These are phyloP conservation scores for Amphipyra berbera DNA, from an alignment of 2,888 invertebrate genomes.

Conservation along the genomic window DNA sequence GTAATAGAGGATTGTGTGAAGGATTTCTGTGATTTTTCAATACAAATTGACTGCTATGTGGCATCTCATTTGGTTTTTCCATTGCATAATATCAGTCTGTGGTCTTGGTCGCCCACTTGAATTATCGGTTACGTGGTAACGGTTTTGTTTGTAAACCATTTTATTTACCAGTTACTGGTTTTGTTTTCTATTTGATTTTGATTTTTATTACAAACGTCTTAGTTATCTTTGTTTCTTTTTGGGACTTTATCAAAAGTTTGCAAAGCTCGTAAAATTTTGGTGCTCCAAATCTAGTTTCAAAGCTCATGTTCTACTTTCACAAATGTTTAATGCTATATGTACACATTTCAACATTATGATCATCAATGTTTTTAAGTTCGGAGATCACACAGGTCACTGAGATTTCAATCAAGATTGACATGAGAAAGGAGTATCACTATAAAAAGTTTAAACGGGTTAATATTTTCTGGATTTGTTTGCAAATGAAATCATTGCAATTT, in stretches of 20 bases:
- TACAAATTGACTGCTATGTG: conserved; percentile 59
- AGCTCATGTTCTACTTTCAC: conserved; percentile 27
- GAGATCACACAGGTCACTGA: conserved; percentile 22
- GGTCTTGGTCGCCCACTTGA: conserved; percentile 69
- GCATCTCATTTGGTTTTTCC: conserved; percentile 70
- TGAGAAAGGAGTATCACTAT: conserved; percentile 14
- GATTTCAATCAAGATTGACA: conserved; percentile 28
- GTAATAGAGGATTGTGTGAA: conserved; percentile 67
- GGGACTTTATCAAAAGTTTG: conserved; percentile 8
- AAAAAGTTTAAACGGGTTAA: background rate
- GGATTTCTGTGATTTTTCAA: conserved; percentile 57
- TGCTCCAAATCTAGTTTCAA: conserved; percentile 36
- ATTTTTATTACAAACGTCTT: conserved; percentile 22
- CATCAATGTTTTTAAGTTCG: conserved; percentile 11
- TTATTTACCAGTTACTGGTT: conserved; percentile 42
- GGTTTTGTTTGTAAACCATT: conserved; percentile 63
- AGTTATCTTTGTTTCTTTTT: conserved; percentile 18
- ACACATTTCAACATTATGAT: conserved; percentile 13
- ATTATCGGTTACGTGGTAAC: conserved; percentile 63
- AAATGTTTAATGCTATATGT: conserved; percentile 1
- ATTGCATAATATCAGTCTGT: conserved; percentile 72
- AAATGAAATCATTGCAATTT: conserved; percentile 5
- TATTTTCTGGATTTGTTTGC: background rate
- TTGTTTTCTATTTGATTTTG: conserved; percentile 17
- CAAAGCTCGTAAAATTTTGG: conserved; percentile 1